A percentile compares a stretch with the other conserved stretches of the same genome.
Conservation (phyloP, 2,888 invertebrate species). For the Macrosiphum euphorbiae region DNA sequence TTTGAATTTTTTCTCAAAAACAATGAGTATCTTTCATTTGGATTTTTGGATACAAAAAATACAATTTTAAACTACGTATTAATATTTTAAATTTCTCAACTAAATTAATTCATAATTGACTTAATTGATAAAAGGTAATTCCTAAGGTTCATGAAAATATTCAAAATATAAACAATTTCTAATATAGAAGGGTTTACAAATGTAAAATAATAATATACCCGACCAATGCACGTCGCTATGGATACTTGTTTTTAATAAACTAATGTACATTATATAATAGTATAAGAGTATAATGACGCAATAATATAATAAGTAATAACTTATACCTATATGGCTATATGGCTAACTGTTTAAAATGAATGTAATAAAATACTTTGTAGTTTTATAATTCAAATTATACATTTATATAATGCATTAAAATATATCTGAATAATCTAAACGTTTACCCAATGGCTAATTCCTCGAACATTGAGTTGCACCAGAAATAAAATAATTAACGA, state of each 20-base stretch:
- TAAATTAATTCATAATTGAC: background rate
- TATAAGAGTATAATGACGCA: background rate
- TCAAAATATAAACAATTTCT: background rate
- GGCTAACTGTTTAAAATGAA: conserved; percentile 6
- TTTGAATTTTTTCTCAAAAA: background rate
- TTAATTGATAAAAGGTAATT: background rate
- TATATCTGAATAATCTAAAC: background rate
- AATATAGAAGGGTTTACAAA: background rate
- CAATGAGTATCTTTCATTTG: background rate
- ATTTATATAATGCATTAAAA: background rate
- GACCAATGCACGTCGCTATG: background rate
- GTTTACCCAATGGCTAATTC: background rate
- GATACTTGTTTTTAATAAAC: conserved; percentile 33
- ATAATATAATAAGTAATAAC: conserved; percentile 1
- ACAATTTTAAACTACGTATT: background rate
- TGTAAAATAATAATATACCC: background rate
- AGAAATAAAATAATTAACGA: background rate
- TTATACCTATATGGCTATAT: background rate
- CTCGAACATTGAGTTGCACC: background rate
- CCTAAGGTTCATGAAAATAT: background rate
- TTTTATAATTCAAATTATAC: background rate
- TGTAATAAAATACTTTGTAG: background rate
- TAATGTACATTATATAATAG: conserved; percentile 21
- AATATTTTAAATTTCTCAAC: background rate
- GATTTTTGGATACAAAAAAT: background rate